These are phyloP conservation scores for Lepetodrilus schrolli DNA, from an alignment of 2,888 invertebrate genomes.

Conservation along the genomic window DNA sequence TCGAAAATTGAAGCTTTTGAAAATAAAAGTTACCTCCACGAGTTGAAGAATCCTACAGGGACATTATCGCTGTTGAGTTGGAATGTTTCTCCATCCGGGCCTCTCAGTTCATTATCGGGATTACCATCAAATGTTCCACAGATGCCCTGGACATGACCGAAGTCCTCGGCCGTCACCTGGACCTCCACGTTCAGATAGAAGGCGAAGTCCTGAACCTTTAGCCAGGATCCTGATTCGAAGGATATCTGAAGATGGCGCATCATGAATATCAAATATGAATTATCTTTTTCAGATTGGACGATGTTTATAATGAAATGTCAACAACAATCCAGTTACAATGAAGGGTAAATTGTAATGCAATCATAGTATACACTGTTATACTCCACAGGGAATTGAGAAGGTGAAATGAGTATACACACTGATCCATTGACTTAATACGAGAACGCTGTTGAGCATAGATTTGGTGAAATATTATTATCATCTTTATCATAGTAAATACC, in stretches of 20 bases:
- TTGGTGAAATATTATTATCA: too few relatives aligned
- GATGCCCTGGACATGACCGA: conserved; percentile 29
- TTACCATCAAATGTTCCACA: conserved; percentile 42
- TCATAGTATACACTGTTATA: too few relatives aligned
- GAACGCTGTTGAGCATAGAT: not conserved
- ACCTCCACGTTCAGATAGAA: conserved; percentile 34
- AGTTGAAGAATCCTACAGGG: not conserved
- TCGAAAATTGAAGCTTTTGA: too few relatives aligned
- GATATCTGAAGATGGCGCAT: conserved; percentile 25
- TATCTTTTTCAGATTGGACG: too few relatives aligned
- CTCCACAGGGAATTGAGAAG: too few relatives aligned
- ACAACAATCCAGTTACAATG: too few relatives aligned
- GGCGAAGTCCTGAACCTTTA: conserved; percentile 19
- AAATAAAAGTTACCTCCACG: conserved; percentile 12
- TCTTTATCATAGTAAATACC: too few relatives aligned
- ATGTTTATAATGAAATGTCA: too few relatives aligned
- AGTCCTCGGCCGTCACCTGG: conserved; percentile 34
- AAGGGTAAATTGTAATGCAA: too few relatives aligned
- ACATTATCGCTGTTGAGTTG: not conserved
- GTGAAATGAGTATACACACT: too few relatives aligned
- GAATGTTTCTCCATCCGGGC: not conserved
- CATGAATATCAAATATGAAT: too few relatives aligned
- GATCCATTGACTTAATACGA: too few relatives aligned
- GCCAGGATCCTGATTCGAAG: conserved; percentile 37
- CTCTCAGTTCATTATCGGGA: not conserved